Percentiles rank a stretch among this genome's conserved stretches.
Conservation (phyloP, 2,113 vertebrate species). For the Gallinago media region DNA sequence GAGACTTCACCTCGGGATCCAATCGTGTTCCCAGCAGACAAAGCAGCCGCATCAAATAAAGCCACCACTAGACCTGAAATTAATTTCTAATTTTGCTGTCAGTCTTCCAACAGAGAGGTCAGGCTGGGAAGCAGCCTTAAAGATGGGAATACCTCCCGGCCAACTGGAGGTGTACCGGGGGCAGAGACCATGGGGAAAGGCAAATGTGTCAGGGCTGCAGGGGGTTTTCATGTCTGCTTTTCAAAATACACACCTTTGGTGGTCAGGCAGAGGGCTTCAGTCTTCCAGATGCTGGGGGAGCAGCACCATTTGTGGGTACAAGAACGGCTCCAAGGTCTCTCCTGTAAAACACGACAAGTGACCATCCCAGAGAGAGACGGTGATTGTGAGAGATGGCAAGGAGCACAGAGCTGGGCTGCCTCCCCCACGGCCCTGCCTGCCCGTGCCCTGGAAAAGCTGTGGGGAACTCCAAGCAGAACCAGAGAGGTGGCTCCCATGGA, state of each 20-base stretch:
- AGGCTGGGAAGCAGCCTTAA: not conserved
- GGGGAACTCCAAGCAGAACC: not conserved
- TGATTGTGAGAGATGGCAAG: not conserved
- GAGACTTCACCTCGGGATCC: not conserved
- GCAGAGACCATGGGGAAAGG: not conserved
- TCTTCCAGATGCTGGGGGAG: not conserved
- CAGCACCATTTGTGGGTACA: not conserved
- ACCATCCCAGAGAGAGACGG: not conserved
- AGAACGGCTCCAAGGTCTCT: not conserved
- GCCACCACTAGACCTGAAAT: not conserved
- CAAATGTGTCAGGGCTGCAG: fast-evolving
- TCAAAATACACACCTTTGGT: not conserved
- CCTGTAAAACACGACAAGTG: not conserved
- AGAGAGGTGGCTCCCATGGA: not conserved
- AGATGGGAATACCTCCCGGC: not conserved
- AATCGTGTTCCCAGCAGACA: not conserved
- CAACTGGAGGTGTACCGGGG: fast-evolving
- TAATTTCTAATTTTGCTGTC: slow-evolving; percentile 4
- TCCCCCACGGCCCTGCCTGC: not conserved
- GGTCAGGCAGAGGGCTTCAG: not conserved
- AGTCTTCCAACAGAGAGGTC: not conserved
- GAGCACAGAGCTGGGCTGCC: fast-evolving
- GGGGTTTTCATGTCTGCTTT: not conserved
- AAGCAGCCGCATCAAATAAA: not conserved
- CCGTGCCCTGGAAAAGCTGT: fast-evolving